Evolutionary conservation across 2,797 vertebrate species (phyloP).

Genomic region (Lutra lutra): DNA sequence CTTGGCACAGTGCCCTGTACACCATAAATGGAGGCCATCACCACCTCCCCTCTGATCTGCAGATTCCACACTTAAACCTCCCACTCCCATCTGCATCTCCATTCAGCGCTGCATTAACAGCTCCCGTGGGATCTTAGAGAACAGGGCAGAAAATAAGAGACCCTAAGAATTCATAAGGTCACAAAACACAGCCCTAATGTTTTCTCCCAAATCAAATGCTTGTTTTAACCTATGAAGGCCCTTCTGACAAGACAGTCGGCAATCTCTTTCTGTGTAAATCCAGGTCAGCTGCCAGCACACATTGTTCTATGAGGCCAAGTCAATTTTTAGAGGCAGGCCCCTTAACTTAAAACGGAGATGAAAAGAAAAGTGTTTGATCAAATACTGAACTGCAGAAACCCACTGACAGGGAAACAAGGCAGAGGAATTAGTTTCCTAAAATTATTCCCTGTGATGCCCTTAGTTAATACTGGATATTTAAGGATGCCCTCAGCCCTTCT

Average conservation of each 20-base stretch:
- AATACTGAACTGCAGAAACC: constrained; percentile 61
- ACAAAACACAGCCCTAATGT: constrained; percentile 12
- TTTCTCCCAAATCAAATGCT: constrained; percentile 33
- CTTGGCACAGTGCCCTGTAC: not conserved
- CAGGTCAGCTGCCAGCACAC: constrained; percentile 64
- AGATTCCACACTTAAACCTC: not conserved
- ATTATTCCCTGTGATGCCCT: constrained; percentile 58
- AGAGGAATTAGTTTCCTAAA: constrained; percentile 61
- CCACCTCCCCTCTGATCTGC: not conserved
- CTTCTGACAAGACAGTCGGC: constrained; percentile 55
- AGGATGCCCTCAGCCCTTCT: constrained; percentile 17
- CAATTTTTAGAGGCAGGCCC: constrained; percentile 68
- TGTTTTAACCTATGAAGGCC: constrained; percentile 68
- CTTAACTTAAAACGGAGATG: constrained; percentile 71
- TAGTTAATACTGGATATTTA: constrained; percentile 26
- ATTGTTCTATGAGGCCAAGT: constrained; percentile 62
- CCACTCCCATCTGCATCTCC: not conserved
- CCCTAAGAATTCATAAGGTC: constrained; percentile 19
- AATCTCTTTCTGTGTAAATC: constrained; percentile 53
- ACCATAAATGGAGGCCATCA: not conserved
- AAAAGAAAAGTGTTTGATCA: constrained; percentile 69
- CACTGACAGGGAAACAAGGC: constrained; percentile 56
- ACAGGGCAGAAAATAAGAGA: constrained; percentile 26
- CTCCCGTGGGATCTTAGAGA: constrained; percentile 14
- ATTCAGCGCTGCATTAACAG: not conserved